Evolutionary conservation across 2,888 invertebrate species (phyloP).

Genomic region (Steinernema carpocapsae): DNA sequence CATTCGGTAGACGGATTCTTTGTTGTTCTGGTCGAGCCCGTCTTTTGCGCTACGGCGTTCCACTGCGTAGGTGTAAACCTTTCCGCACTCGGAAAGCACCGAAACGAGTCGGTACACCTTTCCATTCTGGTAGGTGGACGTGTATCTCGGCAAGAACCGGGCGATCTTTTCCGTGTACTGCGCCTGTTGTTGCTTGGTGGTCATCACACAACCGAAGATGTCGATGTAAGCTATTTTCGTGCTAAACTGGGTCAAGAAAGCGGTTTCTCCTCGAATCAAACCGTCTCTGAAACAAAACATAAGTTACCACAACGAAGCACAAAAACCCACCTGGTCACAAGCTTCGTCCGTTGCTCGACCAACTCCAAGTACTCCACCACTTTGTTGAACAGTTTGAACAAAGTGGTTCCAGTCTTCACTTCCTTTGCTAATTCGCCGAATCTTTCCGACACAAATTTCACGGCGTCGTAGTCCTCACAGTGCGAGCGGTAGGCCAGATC

Average conservation of each 20-base stretch:
- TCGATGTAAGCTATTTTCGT: conserved; percentile 43
- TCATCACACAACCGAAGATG: conserved; percentile 37
- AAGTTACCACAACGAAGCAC: neutral
- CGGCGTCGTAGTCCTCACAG: neutral
- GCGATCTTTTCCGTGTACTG: conserved; percentile 46
- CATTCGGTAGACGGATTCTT: conserved; percentile 8
- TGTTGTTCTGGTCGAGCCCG: neutral
- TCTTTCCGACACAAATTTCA: neutral
- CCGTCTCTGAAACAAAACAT: conserved; percentile 33
- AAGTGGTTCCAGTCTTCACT: neutral
- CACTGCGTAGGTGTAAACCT: conserved; percentile 32
- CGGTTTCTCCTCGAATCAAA: conserved; percentile 20
- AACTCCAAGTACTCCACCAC: neutral
- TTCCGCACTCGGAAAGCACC: conserved; percentile 48
- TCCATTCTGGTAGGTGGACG: conserved; percentile 34
- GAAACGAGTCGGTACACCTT: conserved; percentile 40
- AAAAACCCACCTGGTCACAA: neutral
- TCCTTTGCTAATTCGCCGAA: neutral
- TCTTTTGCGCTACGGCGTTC: neutral
- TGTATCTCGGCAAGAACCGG: conserved; percentile 44
- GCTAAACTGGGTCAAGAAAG: conserved; percentile 38
- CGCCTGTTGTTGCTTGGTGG: conserved; percentile 40
- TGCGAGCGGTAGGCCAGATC: neutral
- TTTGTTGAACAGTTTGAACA: neutral
- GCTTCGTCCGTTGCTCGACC: neutral